A percentile compares a stretch with the other conserved stretches of the same genome.
These are phyloP conservation scores for Daubentonia madagascariensis DNA, from an alignment of 2,113 vertebrate species.

Conservation along the genomic window DNA sequence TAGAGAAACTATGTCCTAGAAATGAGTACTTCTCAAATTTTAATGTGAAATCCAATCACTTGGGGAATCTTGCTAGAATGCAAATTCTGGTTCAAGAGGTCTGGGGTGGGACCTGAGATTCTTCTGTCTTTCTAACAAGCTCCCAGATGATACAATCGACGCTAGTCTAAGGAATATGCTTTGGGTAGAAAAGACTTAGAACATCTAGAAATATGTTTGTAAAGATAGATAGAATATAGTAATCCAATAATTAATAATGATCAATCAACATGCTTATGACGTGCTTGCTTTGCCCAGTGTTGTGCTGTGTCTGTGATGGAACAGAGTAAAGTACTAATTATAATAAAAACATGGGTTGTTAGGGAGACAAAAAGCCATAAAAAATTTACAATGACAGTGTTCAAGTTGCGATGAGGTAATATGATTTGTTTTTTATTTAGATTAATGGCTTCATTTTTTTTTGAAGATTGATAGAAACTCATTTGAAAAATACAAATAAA, in stretches of 20 bases:
- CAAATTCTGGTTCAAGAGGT: not conserved
- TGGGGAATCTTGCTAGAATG: not conserved
- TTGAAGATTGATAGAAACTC: not conserved
- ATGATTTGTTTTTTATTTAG: conserved; percentile 16
- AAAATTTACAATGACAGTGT: not conserved
- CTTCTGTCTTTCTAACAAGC: not conserved
- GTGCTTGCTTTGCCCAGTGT: not conserved
- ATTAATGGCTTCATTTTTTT: not conserved
- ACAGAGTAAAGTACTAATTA: conserved; percentile 1
- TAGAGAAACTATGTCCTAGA: not conserved
- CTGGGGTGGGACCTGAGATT: not conserved
- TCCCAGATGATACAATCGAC: not conserved
- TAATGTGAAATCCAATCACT: not conserved
- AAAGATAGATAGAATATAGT: not conserved
- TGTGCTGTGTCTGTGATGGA: not conserved
- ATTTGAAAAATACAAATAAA: not conserved
- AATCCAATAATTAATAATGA: not conserved
- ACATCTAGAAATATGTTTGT: not conserved
- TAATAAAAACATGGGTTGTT: not conserved
- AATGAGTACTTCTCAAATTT: not conserved
- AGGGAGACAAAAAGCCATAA: not conserved
- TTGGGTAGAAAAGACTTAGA: not conserved
- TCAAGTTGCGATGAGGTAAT: conserved; percentile 3
- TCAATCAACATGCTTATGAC: not conserved
- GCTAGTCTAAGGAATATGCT: not conserved